phyloP scores from a whole-genome alignment of 2,797 vertebrate species.

The Hirundo rustica region DNA sequence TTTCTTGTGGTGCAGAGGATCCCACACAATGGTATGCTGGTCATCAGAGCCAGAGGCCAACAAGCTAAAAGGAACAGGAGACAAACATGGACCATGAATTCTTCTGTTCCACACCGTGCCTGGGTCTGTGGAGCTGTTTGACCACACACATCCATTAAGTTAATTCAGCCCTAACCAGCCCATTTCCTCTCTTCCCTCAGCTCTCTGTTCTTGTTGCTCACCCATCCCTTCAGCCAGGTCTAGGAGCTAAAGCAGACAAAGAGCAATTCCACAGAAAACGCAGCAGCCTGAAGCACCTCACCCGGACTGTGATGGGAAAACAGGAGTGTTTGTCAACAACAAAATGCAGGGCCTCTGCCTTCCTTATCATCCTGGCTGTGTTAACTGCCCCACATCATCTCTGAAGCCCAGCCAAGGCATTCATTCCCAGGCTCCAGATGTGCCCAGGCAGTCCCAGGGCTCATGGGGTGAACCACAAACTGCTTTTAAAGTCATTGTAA shows the following conservation, averaged over 20 bases:
- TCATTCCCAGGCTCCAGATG: not conserved
- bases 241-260: not conserved
- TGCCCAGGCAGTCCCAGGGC: not conserved
- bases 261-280: not conserved
- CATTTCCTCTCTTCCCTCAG: constrained; percentile 5
- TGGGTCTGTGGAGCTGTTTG: not conserved
- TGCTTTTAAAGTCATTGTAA: not conserved
- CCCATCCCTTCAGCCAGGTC: not conserved
- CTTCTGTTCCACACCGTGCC: not conserved
- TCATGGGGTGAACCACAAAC: not conserved
- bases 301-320: not conserved
- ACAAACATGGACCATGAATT: not conserved
- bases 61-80: constrained; percentile 77
- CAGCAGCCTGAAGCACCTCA: not conserved
- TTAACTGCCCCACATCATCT: not conserved
- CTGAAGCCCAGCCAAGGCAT: not conserved
- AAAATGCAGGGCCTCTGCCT: not conserved
- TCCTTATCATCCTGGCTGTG: not conserved
- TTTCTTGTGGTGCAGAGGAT: constrained; percentile 95
- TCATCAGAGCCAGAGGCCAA: constrained; percentile 98
- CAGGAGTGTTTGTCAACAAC: not conserved
- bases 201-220: not conserved
- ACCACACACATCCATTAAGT: not conserved
- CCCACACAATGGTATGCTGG: constrained; percentile 98
- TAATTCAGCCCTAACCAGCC: not conserved